These are phyloP conservation scores for Drosophila siamana DNA, from an alignment of 2,888 invertebrate genomes.

Conservation along the genomic window DNA sequence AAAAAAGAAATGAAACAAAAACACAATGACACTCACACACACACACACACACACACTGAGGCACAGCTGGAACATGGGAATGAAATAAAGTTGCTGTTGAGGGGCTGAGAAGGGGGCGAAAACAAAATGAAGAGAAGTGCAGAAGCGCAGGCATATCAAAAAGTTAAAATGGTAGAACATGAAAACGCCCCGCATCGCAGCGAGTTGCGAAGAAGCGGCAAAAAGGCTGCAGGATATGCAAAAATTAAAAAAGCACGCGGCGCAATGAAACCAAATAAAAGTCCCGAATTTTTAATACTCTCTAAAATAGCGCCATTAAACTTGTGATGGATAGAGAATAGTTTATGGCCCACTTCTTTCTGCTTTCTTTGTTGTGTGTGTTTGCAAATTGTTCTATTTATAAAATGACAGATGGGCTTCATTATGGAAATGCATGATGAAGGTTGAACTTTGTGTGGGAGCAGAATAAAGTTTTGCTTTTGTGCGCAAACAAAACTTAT, in stretches of 20 bases:
- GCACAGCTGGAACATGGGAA: slow-evolving; percentile 1
- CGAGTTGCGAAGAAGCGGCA: slow-evolving; percentile 30
- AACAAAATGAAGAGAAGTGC: background rate
- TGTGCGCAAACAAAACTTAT: background rate
- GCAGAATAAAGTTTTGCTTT: background rate
- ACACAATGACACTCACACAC: background rate
- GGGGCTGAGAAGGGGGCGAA: background rate
- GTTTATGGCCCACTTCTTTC: no score
- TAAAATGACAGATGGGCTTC: slow-evolving; percentile 1
- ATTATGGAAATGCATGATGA: background rate
- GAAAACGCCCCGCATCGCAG: slow-evolving; percentile 22
- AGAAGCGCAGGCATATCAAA: slow-evolving; percentile 26
- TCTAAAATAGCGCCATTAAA: background rate
- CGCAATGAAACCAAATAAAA: slow-evolving; percentile 54
- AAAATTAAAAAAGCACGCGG: slow-evolving; percentile 62
- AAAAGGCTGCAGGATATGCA: slow-evolving; percentile 67
- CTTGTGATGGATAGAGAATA: background rate
- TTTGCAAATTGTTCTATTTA: background rate
- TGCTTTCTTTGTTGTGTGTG: no score
- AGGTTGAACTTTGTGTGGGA: background rate
- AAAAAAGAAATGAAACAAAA: slow-evolving; percentile 7
- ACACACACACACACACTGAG: background rate
- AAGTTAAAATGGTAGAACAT: slow-evolving; percentile 56
- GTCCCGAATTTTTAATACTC: slow-evolving; percentile 9
- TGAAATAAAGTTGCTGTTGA: background rate